Percentiles rank a stretch among this genome's conserved stretches.
Evolutionary conservation across 2,888 invertebrate species (phyloP).

Genomic region (Anagyrus pseudococci): DNA sequence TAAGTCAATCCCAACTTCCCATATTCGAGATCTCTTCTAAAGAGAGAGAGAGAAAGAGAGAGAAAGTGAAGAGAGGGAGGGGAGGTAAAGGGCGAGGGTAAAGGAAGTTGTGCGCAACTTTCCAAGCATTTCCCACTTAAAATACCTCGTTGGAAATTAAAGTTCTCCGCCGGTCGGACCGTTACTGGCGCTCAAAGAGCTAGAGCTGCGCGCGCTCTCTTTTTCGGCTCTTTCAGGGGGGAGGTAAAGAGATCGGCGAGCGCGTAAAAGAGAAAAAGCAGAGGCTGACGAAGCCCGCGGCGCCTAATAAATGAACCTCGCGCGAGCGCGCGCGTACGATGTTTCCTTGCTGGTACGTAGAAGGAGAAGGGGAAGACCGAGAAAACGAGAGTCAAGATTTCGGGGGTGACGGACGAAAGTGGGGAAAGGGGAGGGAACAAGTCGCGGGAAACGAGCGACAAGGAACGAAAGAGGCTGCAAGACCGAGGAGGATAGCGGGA

Average conservation of each 20-base stretch:
- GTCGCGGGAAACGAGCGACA: conserved; percentile 20
- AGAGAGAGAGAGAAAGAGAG: no score
- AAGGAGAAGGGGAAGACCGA: conserved; percentile 9
- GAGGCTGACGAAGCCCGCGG: neutral
- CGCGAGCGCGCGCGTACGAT: no score
- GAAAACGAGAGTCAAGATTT: neutral
- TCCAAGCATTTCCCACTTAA: conserved; percentile 37
- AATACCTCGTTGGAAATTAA: conserved; percentile 37
- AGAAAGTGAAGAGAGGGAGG: no score
- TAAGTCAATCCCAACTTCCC: conserved; percentile 35
- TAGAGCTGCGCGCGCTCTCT: neutral
- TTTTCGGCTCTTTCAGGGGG: conserved; percentile 3
- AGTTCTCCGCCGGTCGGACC: conserved; percentile 22
- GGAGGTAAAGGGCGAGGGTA: neutral
- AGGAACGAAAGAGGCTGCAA: neutral
- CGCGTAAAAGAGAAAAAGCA: neutral
- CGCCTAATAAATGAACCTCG: conserved; percentile 37
- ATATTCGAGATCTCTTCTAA: conserved; percentile 26
- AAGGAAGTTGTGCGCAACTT: conserved; percentile 12
- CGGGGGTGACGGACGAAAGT: neutral
- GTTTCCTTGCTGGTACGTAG: no score
- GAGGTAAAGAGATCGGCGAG: neutral
- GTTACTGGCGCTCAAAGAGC: no score
- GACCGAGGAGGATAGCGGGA: conserved; percentile 22
- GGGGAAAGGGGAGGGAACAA: conserved; percentile 1